phyloP scores from a whole-genome alignment of 2,888 invertebrate genomes.

The Erebia palarica region DNA sequence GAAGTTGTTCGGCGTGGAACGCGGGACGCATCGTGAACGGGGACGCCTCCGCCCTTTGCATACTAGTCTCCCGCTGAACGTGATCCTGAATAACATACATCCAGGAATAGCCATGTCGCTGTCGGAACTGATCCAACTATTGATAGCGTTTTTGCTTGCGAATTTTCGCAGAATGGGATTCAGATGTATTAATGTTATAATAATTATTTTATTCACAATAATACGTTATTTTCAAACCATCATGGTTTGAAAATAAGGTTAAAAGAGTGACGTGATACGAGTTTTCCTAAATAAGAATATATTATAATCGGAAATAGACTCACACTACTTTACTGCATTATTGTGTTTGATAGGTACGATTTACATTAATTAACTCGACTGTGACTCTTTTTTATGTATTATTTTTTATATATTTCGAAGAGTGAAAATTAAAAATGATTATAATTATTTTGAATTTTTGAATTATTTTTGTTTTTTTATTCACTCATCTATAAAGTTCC shows the following conservation, averaged over 20 bases:
- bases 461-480: no score
- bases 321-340: no score
- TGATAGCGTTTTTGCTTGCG: constrained; percentile 32
- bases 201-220: background rate
- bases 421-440: no score
- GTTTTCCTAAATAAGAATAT: no score
- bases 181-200: constrained; percentile 5
- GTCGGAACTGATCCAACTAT: constrained; percentile 34
- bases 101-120: constrained; percentile 36
- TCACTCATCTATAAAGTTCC: background rate
- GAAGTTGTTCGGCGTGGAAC: constrained; percentile 62
- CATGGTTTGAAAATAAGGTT: background rate
- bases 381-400: no score
- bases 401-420: no score
- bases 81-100: constrained; percentile 46
- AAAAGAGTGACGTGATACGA: background rate
- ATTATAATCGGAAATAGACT: no score
- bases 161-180: constrained; percentile 4
- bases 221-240: background rate
- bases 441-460: no score
- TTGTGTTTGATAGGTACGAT: no score
- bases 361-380: no score
- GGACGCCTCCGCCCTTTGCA: constrained; percentile 55
- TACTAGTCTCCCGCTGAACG: constrained; percentile 55
- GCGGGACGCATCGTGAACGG: constrained; percentile 53